These are phyloP conservation scores for Tapirus terrestris DNA, from an alignment of 2,113 vertebrate species.

Conservation along the genomic window DNA sequence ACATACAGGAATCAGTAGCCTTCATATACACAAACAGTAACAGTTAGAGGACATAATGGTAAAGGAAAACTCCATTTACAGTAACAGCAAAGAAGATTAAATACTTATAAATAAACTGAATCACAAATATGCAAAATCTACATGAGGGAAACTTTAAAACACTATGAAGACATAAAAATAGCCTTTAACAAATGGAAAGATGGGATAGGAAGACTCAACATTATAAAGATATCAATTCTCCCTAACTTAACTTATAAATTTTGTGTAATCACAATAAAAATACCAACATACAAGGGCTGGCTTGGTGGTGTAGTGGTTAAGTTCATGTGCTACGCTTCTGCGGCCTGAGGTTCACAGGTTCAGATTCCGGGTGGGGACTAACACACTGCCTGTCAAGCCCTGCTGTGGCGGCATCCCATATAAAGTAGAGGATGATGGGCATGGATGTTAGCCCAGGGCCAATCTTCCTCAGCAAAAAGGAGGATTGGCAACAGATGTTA, in stretches of 20 bases:
- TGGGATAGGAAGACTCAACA: neutral
- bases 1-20: neutral
- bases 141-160: neutral
- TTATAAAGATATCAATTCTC: neutral
- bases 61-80: neutral
- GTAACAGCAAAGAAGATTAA: constrained; percentile 29
- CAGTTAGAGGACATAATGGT: neutral
- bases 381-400: too few species aligned
- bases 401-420: too few species aligned
- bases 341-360: too few species aligned
- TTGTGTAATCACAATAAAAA: constrained; percentile 38
- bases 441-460: too few species aligned
- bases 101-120: neutral
- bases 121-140: neutral
- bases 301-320: too few species aligned
- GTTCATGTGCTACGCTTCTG: too few species aligned
- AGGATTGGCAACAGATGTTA: too few species aligned
- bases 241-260: constrained; percentile 26
- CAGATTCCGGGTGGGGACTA: too few species aligned
- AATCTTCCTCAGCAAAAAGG: too few species aligned
- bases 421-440: too few species aligned
- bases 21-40: neutral
- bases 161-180: neutral
- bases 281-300: neutral
- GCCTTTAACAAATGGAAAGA: neutral